Percentiles rank a stretch among this genome's conserved stretches.
These are phyloP conservation scores for Hipposideros armiger DNA, from an alignment of 2,113 vertebrate species.

Conservation along the genomic window DNA sequence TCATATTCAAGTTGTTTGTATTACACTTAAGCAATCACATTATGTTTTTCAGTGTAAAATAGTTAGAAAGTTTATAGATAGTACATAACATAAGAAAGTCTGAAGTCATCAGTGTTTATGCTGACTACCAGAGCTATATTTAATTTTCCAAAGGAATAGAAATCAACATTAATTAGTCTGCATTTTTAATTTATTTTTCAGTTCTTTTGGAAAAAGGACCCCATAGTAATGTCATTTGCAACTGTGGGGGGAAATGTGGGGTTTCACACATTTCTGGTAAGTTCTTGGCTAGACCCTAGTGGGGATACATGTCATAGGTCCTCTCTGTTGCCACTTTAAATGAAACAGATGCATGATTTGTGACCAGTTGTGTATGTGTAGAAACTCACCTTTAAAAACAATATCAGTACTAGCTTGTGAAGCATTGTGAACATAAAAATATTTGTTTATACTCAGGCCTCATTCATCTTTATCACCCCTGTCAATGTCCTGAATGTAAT, in stretches of 20 bases:
- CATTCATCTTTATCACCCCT: background rate
- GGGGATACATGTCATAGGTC: background rate
- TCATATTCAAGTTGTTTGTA: background rate
- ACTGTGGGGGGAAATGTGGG: background rate
- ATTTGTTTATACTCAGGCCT: background rate
- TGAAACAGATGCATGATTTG: background rate
- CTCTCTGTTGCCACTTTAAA: background rate
- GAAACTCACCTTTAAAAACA: background rate
- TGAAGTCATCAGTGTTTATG: slow-evolving; percentile 12
- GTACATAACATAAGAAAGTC: background rate
- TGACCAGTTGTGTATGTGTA: background rate
- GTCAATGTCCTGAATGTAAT: background rate
- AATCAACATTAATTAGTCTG: background rate
- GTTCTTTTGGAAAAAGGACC: background rate
- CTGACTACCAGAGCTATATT: background rate
- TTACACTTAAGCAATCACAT: background rate
- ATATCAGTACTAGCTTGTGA: background rate
- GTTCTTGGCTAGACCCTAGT: background rate
- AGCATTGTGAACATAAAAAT: background rate
- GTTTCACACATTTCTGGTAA: background rate
- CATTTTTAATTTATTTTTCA: slow-evolving; percentile 4
- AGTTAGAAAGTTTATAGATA: background rate
- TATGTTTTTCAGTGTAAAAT: slow-evolving; percentile 49
- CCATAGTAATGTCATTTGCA: background rate
- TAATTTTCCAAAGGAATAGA: slow-evolving; percentile 6